Conservation (phyloP, 2,797 vertebrate genomes). For the Esox masquinongy region DNA sequence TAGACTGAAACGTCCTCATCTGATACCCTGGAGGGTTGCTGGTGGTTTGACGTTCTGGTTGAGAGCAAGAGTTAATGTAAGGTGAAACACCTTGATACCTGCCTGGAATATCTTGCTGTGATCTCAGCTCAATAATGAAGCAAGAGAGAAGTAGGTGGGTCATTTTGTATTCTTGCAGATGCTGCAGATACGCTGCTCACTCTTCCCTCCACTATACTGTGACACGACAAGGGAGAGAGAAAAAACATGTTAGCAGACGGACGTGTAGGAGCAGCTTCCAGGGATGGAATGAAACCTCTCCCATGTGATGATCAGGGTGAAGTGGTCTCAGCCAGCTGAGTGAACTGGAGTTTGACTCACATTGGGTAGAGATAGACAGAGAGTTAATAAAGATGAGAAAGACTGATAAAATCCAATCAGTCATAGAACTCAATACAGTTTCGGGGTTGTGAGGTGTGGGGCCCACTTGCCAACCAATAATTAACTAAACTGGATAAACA, state of each 20-base stretch:
- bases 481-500: too few species aligned
- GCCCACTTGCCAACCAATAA: too few species aligned
- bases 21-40: conserved; percentile 30
- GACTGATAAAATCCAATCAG: background rate
- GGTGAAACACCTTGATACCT: conserved; percentile 45
- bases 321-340: conserved; percentile 36
- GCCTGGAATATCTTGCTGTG: conserved; percentile 40
- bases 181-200: conserved; percentile 37
- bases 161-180: conserved; percentile 43
- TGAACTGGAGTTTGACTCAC: background rate
- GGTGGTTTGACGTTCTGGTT: conserved; percentile 16
- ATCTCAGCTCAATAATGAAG: conserved; percentile 50
- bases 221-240: conserved; percentile 47
- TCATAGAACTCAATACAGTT: too few species aligned
- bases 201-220: conserved; percentile 45
- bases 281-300: conserved; percentile 45
- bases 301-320: conserved; percentile 45
- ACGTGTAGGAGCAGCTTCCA: conserved; percentile 26
- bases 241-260: conserved; percentile 33
- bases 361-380: background rate
- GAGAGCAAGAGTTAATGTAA: conserved; percentile 31
- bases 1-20: conserved; percentile 39
- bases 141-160: conserved; percentile 51
- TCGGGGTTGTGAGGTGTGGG: too few species aligned
- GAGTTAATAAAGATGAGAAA: background rate